These are phyloP conservation scores for Pelobates fuscus DNA, from an alignment of 2,113 vertebrate species.

Conservation along the genomic window DNA sequence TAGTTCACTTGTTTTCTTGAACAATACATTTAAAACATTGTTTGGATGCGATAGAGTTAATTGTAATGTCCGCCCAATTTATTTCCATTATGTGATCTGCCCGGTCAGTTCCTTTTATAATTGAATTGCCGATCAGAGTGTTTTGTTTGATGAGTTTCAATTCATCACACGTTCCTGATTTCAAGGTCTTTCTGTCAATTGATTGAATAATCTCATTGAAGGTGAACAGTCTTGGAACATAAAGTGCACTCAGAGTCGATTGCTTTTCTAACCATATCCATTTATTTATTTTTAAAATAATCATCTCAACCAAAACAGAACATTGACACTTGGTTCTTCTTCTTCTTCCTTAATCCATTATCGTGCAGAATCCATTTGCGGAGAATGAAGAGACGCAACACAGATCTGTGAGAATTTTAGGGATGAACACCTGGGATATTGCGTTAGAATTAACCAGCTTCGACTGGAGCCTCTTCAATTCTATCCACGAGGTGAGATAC, in stretches of 20 bases:
- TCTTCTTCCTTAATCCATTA: slow-evolving; percentile 46
- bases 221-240: slow-evolving; percentile 55
- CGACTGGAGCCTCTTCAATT: slow-evolving; percentile 91
- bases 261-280: slow-evolving; percentile 51
- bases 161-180: slow-evolving; percentile 59
- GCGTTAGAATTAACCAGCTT: slow-evolving; percentile 89
- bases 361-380: slow-evolving; percentile 77
- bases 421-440: slow-evolving; percentile 95
- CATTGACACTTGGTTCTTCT: slow-evolving; percentile 52
- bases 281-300: slow-evolving; percentile 23
- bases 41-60: too few relatives aligned
- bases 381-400: slow-evolving; percentile 87
- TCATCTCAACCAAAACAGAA: slow-evolving; percentile 38
- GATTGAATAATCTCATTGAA: slow-evolving; percentile 56
- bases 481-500: slow-evolving; percentile 84
- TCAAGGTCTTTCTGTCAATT: slow-evolving; percentile 59
- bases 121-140: slow-evolving; percentile 40
- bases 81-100: slow-evolving; percentile 61
- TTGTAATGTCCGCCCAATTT: slow-evolving; percentile 29
- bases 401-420: slow-evolving; percentile 82
- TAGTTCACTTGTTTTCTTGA: too few relatives aligned
- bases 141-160: slow-evolving; percentile 53
- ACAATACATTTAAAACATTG: too few relatives aligned
- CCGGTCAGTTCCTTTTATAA: slow-evolving; percentile 55
- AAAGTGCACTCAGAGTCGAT: slow-evolving; percentile 60